A percentile compares a stretch with the other conserved stretches of the same genome.
Conservation (phyloP, 2,797 vertebrate species). For the Gobio occitaniae region DNA sequence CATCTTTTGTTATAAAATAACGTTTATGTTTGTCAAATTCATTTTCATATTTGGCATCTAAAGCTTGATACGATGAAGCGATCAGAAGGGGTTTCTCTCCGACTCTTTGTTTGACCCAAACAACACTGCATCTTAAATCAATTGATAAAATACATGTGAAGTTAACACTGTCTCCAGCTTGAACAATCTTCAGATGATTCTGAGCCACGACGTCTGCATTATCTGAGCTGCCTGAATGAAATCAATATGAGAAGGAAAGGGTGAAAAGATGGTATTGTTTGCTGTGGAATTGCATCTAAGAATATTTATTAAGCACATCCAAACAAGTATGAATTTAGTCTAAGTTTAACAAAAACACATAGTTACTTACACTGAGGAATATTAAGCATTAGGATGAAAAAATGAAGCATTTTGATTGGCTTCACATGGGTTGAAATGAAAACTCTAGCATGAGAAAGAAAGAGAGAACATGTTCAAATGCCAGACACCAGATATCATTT, state of each 20-base stretch:
- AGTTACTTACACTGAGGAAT: constrained; percentile 10
- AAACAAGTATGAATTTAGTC: neutral
- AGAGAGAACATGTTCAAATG: neutral
- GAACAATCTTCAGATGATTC: no score
- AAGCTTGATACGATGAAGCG: neutral
- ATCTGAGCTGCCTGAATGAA: no score
- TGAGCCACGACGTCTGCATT: no score
- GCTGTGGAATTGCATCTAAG: neutral
- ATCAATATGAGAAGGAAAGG: no score
- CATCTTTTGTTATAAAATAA: neutral
- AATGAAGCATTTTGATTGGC: neutral
- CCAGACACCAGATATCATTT: no score
- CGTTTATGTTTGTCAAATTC: neutral
- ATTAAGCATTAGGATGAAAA: neutral
- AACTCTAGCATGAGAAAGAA: neutral
- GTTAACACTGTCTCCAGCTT: no score
- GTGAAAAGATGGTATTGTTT: no score
- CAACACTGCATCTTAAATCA: no score
- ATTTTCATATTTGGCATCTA: neutral
- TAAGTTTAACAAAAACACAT: neutral
- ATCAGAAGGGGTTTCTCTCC: neutral
- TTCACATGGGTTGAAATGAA: neutral
- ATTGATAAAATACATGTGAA: no score
- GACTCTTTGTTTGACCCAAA: neutral
- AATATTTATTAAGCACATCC: neutral